A percentile compares a stretch with the other conserved stretches of the same genome.
These are phyloP conservation scores for Ondatra zibethicus DNA, from an alignment of 2,113 vertebrate genomes.

Conservation along the genomic window DNA sequence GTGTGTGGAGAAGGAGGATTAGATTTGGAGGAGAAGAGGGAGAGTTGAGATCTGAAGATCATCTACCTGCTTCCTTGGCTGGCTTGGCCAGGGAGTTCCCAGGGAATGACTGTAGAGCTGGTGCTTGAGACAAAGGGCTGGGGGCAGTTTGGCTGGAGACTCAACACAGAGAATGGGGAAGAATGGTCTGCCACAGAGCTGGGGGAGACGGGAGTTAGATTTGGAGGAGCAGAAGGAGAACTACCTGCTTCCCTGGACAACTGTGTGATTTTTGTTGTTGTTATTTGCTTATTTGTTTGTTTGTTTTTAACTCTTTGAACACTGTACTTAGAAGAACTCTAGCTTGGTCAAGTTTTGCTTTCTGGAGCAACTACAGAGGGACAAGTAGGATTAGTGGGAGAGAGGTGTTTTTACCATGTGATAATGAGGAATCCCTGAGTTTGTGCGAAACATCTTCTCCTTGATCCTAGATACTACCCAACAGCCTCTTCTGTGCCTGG, in stretches of 20 bases:
- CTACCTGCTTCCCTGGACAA: not conserved
- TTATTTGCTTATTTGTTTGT: no score
- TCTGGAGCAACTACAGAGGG: not conserved
- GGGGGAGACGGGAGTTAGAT: not conserved
- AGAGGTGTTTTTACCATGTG: not conserved
- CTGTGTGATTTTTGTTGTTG: no score
- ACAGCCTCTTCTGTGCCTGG: not conserved
- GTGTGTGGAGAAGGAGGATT: no score
- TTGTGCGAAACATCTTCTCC: not conserved
- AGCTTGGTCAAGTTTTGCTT: not conserved
- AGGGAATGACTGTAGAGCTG: no score
- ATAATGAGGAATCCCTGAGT: not conserved
- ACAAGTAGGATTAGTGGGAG: not conserved
- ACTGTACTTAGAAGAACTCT: conserved; percentile 24
- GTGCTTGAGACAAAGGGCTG: no score
- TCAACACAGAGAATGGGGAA: no score
- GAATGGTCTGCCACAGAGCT: not conserved
- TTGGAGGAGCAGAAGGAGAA: not conserved
- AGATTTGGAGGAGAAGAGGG: no score
- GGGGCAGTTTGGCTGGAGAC: not conserved
- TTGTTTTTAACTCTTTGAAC: conserved; percentile 1
- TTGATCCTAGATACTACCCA: not conserved
- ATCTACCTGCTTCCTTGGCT: no score
- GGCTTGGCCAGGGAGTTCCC: no score
- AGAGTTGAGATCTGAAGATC: no score